phyloP scores from a whole-genome alignment of 2,797 vertebrate genomes.

The Hozukius guyotensis region DNA sequence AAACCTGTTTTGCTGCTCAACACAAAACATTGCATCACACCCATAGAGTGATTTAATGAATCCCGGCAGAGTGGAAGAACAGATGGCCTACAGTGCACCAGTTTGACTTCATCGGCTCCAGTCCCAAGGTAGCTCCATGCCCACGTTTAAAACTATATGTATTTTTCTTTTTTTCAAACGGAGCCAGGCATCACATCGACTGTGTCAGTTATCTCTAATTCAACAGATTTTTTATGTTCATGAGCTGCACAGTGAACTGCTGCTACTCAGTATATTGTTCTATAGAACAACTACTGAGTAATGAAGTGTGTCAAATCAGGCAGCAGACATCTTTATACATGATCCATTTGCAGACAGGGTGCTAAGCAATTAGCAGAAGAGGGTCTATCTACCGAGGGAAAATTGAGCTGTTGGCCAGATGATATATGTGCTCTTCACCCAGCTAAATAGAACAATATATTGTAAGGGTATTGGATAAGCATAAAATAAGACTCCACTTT shows the following conservation, averaged over 20 bases:
- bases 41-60: not conserved
- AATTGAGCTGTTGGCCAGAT: constrained; percentile 24
- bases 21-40: not conserved
- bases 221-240: not conserved
- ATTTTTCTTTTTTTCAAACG: not conserved
- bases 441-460: constrained; percentile 20
- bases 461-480: constrained; percentile 10
- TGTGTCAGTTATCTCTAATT: not conserved
- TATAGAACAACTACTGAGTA: constrained; percentile 4
- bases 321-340: constrained; percentile 13
- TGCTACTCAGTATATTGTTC: not conserved
- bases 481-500: constrained; percentile 8
- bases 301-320: constrained; percentile 18
- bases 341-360: constrained; percentile 13
- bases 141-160: too few species aligned
- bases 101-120: not conserved
- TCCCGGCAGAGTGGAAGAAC: not conserved
- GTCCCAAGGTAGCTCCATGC: not conserved
- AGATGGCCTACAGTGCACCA: not conserved
- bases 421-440: constrained; percentile 26
- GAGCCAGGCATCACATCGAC: not conserved
- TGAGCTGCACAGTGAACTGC: not conserved
- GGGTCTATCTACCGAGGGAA: not conserved
- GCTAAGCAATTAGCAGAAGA: constrained; percentile 39
- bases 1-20: constrained; percentile 1